A percentile compares a stretch with the other conserved stretches of the same genome.
Evolutionary conservation across 2,888 invertebrate species (phyloP).

Genomic region (Eubasilissa splendida): DNA sequence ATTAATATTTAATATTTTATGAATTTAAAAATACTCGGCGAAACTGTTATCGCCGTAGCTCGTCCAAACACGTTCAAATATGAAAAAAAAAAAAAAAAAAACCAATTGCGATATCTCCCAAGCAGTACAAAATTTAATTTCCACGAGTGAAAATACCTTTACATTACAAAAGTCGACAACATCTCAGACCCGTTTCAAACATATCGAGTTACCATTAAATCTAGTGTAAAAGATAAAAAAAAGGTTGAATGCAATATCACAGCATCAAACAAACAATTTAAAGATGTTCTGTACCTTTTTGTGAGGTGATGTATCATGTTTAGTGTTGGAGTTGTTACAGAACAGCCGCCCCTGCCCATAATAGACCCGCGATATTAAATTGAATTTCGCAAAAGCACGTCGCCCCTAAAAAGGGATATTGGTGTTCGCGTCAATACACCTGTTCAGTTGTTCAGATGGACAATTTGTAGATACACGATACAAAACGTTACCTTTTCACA

Average conservation of each 20-base stretch:
- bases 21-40: no score
- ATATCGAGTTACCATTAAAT: slow-evolving; percentile 20
- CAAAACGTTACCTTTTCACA: no score
- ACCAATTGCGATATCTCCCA: no score
- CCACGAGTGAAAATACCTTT: slow-evolving; percentile 7
- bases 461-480: no score
- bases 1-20: no score
- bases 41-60: no score
- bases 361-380: slow-evolving; percentile 44
- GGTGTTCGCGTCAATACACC: slow-evolving; percentile 4
- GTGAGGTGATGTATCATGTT: neutral
- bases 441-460: no score
- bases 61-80: no score
- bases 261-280: slow-evolving; percentile 6
- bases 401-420: slow-evolving; percentile 34
- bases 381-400: slow-evolving; percentile 43
- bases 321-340: slow-evolving; percentile 4
- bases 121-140: no score
- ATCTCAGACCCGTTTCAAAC: slow-evolving; percentile 17
- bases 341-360: slow-evolving; percentile 36
- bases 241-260: slow-evolving; percentile 1
- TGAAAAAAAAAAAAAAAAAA: no score
- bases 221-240: neutral
- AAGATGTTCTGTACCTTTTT: neutral
- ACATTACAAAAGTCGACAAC: neutral